Evolutionary conservation across 2,797 vertebrate genomes (phyloP).

Genomic region (Stomatorhinus walkeri): DNA sequence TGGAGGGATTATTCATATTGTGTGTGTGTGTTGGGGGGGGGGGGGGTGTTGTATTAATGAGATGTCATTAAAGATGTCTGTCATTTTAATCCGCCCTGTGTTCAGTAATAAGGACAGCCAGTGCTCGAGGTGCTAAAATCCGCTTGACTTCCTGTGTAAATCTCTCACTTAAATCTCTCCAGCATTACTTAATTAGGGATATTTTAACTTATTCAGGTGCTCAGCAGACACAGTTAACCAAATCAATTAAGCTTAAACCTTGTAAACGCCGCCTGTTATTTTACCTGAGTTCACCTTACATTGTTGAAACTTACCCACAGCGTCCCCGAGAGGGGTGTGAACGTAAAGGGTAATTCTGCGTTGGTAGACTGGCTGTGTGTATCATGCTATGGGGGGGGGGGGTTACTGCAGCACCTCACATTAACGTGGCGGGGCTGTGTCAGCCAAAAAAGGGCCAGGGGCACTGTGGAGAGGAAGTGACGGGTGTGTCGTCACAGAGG

Average conservation of each 20-base stretch:
- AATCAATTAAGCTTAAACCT: conserved; percentile 3
- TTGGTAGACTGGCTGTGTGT: not conserved
- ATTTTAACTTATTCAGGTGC: not conserved
- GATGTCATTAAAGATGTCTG: not conserved
- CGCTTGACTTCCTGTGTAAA: not conserved
- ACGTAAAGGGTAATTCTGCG: not conserved
- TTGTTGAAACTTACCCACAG: not conserved
- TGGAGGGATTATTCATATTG: not conserved
- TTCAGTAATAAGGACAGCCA: not conserved
- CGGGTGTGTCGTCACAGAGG: not conserved
- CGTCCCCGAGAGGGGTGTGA: not conserved
- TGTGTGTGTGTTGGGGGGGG: not conserved
- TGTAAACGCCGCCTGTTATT: not conserved
- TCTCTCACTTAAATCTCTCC: conserved; percentile 8
- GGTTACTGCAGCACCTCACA: not conserved
- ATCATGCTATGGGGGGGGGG: not conserved
- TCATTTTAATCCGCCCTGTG: conserved; percentile 5
- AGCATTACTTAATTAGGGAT: conserved; percentile 2
- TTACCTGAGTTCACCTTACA: not conserved
- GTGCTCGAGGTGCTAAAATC: conserved; percentile 1
- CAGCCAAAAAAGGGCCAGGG: not conserved
- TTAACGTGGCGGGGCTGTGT: not conserved
- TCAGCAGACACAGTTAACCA: not conserved
- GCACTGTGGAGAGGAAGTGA: not conserved
- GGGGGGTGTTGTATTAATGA: not conserved